Conservation (phyloP, 2,113 vertebrate species). For the Falcunculus frontatus region DNA sequence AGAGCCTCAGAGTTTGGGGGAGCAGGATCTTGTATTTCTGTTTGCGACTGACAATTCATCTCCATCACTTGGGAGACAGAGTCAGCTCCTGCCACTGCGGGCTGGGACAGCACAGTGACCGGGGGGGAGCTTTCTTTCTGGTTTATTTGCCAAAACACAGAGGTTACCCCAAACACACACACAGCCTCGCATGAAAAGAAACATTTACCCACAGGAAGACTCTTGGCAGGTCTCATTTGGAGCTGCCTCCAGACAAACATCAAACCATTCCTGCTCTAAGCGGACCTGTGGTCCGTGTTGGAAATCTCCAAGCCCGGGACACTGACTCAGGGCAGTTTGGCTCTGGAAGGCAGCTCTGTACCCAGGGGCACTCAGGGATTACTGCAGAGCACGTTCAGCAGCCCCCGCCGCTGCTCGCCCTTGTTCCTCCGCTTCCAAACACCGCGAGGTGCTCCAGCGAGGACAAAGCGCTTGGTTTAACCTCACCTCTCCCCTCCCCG, state of each 20-base stretch:
- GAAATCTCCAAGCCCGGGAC: rapidly evolving
- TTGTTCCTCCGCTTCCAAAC: rapidly evolving
- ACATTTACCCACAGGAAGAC: background rate
- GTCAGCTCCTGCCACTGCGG: background rate
- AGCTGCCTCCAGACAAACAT: background rate
- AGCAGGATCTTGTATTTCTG: background rate
- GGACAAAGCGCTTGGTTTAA: rapidly evolving
- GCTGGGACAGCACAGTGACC: rapidly evolving
- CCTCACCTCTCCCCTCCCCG: background rate
- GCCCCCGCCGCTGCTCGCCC: rapidly evolving
- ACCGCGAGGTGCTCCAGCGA: rapidly evolving
- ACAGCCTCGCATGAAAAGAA: rapidly evolving
- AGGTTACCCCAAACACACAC: rapidly evolving
- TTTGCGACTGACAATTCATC: background rate
- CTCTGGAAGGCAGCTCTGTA: rapidly evolving
- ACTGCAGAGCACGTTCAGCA: background rate
- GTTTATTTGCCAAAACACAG: rapidly evolving
- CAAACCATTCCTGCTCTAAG: rapidly evolving
- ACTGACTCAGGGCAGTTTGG: no score
- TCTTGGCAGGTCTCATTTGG: rapidly evolving
- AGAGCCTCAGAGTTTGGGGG: background rate
- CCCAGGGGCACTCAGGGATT: background rate
- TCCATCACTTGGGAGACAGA: no score
- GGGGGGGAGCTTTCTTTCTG: background rate
- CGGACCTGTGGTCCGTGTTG: rapidly evolving